These are phyloP conservation scores for Rutpela maculata DNA, from an alignment of 2,888 invertebrate genomes.

Conservation along the genomic window DNA sequence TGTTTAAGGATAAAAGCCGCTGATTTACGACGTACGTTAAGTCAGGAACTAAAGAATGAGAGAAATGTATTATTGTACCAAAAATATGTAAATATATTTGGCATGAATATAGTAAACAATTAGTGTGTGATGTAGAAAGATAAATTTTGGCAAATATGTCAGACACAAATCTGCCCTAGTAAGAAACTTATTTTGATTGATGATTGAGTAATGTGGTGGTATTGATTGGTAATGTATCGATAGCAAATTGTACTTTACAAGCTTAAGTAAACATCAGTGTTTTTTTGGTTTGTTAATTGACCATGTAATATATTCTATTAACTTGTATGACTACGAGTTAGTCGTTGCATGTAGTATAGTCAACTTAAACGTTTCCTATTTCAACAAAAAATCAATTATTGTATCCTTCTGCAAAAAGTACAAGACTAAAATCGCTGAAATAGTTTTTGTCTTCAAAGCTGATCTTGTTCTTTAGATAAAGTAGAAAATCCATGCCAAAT, in stretches of 20 bases:
- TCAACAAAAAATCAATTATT: no score
- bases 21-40: slow-evolving; percentile 1
- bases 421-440: no score
- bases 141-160: slow-evolving; percentile 9
- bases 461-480: no score
- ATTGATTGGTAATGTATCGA: slow-evolving; percentile 6
- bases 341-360: no score
- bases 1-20: slow-evolving; percentile 1
- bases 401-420: no score
- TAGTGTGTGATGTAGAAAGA: slow-evolving; percentile 21
- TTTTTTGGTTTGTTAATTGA: not conserved
- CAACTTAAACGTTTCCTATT: no score
- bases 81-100: slow-evolving; percentile 26
- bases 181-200: slow-evolving; percentile 21
- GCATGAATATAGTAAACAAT: slow-evolving; percentile 27
- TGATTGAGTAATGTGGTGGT: slow-evolving; percentile 6
- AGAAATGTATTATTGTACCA: not conserved
- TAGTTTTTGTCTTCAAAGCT: no score
- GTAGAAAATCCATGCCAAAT: no score
- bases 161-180: slow-evolving; percentile 15
- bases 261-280: not conserved
- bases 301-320: no score
- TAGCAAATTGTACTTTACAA: not conserved
- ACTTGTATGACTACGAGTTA: no score
- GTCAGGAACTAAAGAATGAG: not conserved